These are phyloP conservation scores for Dichetophora obliterata DNA, from an alignment of 2,888 invertebrate species.

Conservation along the genomic window DNA sequence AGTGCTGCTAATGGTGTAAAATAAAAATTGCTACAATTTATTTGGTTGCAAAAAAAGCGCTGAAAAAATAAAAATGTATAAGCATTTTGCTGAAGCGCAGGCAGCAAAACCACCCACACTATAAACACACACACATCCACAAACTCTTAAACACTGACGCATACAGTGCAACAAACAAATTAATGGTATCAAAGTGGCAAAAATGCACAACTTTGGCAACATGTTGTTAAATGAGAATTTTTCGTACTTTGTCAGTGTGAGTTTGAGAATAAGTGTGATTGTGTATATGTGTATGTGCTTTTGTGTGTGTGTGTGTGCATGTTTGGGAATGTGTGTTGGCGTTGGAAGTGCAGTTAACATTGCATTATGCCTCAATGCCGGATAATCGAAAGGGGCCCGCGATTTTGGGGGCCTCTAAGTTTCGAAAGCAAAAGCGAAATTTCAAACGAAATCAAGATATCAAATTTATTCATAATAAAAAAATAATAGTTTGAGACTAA, in stretches of 20 bases:
- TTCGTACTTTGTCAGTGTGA: too few species aligned
- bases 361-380: too few species aligned
- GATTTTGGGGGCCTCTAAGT: too few species aligned
- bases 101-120: neutral
- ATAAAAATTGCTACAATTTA: conserved; percentile 32
- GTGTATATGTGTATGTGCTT: neutral
- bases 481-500: too few species aligned
- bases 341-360: neutral
- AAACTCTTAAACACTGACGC: neutral
- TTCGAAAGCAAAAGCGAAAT: too few species aligned
- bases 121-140: neutral
- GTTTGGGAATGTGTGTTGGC: neutral
- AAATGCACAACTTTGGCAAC: neutral
- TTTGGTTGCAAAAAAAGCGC: neutral
- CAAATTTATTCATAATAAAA: too few species aligned
- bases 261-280: neutral
- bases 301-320: neutral
- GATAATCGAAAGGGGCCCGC: too few species aligned
- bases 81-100: neutral
- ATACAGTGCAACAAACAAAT: neutral
- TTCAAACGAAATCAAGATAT: too few species aligned
- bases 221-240: neutral
- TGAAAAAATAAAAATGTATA: neutral
- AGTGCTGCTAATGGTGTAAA: conserved; percentile 21
- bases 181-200: conserved; percentile 20